Conservation (phyloP, 2,888 invertebrate genomes). For the Pelosia muscerda region DNA sequence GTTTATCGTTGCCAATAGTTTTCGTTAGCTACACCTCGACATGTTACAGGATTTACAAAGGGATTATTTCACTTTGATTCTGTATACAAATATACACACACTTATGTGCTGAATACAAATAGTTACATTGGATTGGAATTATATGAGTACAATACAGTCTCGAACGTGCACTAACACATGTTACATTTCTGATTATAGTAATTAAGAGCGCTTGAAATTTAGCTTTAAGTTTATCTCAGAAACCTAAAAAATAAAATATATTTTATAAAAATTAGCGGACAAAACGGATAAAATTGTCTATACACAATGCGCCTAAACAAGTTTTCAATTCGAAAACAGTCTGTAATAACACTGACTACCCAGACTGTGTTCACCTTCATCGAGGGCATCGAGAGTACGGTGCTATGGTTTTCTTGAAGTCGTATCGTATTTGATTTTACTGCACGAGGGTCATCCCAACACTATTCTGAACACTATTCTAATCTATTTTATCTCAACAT, state of each 20-base stretch:
- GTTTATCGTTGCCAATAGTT: conserved; percentile 69
- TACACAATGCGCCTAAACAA: too few relatives aligned
- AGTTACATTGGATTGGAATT: conserved; percentile 14
- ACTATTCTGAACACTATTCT: not conserved
- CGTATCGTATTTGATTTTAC: not conserved
- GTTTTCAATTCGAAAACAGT: too few relatives aligned
- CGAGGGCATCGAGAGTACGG: too few relatives aligned
- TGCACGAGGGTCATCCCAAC: not conserved
- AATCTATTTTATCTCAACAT: not conserved
- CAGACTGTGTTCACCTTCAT: too few relatives aligned
- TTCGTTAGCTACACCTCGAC: conserved; percentile 38
- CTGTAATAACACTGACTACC: too few relatives aligned
- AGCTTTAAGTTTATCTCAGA: not conserved
- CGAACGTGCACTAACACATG: not conserved
- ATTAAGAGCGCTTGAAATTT: not conserved
- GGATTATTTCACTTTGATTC: conserved; percentile 49
- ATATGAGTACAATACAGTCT: not conserved
- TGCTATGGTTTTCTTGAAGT: too few relatives aligned
- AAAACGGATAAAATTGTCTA: too few relatives aligned
- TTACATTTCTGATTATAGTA: not conserved
- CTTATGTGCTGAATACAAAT: conserved; percentile 23
- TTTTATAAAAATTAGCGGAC: too few relatives aligned
- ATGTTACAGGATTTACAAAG: conserved; percentile 39
- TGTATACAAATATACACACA: conserved; percentile 37
- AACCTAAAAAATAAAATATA: not conserved